These are phyloP conservation scores for Pipra filicauda DNA, from an alignment of 2,113 vertebrate species.

Conservation along the genomic window DNA sequence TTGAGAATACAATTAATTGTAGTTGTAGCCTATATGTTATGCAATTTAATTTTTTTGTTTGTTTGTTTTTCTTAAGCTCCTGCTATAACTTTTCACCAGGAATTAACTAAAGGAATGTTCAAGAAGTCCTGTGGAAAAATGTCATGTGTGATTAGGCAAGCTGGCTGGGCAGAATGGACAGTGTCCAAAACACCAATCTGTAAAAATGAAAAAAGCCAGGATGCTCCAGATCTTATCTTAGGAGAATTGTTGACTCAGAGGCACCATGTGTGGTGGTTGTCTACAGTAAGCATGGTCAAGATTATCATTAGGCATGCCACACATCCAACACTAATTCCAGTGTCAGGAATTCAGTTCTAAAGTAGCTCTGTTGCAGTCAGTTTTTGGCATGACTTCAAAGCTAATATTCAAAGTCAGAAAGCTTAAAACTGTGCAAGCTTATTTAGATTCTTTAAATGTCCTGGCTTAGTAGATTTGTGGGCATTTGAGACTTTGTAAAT, in stretches of 20 bases:
- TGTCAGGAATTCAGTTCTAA: conserved; percentile 70
- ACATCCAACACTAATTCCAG: conserved; percentile 60
- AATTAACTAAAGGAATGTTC: not conserved
- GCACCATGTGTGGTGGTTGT: conserved; percentile 58
- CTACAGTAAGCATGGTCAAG: conserved; percentile 41
- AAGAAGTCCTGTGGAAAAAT: conserved; percentile 32
- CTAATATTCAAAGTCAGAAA: conserved; percentile 68
- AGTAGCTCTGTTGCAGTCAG: conserved; percentile 43
- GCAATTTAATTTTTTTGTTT: not conserved
- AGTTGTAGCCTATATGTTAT: not conserved
- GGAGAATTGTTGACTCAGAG: conserved; percentile 69
- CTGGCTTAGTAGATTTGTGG: conserved; percentile 63
- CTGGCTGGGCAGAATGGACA: conserved; percentile 56
- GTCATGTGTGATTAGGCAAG: conserved; percentile 31
- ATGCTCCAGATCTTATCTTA: conserved; percentile 70
- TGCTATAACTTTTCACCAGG: not conserved
- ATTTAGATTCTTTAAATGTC: conserved; percentile 70
- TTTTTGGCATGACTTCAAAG: conserved; percentile 74
- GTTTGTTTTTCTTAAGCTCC: not conserved
- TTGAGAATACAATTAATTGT: not conserved
- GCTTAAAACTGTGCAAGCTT: conserved; percentile 63
- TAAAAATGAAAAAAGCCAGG: conserved; percentile 61
- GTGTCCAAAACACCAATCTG: conserved; percentile 57
- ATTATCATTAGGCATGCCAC: conserved; percentile 59
- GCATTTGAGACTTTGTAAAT: conserved; percentile 65